Percentiles rank a stretch among this genome's conserved stretches.
Conservation (phyloP, 2,113 vertebrate genomes). For the Perca fluviatilis region DNA sequence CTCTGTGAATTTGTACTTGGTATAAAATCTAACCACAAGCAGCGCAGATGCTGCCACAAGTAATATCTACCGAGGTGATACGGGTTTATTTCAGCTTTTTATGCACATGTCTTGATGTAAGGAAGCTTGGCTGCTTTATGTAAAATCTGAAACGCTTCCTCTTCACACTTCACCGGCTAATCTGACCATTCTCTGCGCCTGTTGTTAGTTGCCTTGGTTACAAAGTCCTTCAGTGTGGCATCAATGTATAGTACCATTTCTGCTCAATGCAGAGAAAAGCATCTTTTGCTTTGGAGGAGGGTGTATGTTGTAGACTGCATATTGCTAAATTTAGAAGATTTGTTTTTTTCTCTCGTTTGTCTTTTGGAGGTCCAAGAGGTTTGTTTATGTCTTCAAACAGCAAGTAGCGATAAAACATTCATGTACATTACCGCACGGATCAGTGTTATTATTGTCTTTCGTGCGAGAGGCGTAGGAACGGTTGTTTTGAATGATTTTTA, state of each 20-base stretch:
- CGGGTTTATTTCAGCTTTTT: slow-evolving; percentile 12
- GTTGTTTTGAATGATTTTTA: slow-evolving; percentile 45
- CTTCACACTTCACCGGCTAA: slow-evolving; percentile 75
- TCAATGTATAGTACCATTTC: slow-evolving; percentile 70
- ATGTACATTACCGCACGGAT: slow-evolving; percentile 42
- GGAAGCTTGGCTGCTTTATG: slow-evolving; percentile 40
- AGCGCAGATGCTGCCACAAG: background rate
- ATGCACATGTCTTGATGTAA: slow-evolving; percentile 2
- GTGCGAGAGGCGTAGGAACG: slow-evolving; percentile 32
- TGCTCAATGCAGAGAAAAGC: slow-evolving; percentile 59
- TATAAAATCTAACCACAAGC: background rate
- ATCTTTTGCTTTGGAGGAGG: slow-evolving; percentile 60
- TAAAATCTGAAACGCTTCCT: slow-evolving; percentile 62
- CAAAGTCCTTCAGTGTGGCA: slow-evolving; percentile 78
- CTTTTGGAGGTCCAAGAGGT: slow-evolving; percentile 39
- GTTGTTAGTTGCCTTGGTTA: slow-evolving; percentile 87
- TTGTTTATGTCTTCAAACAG: slow-evolving; percentile 60
- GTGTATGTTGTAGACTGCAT: slow-evolving; percentile 45
- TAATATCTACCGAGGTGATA: background rate
- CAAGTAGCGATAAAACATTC: slow-evolving; percentile 51
- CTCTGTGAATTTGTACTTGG: background rate
- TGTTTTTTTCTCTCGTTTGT: slow-evolving; percentile 31
- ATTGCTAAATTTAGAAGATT: slow-evolving; percentile 72
- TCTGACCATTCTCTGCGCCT: slow-evolving; percentile 78
- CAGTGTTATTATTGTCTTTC: slow-evolving; percentile 36